These are phyloP conservation scores for Scleropages formosus DNA, from an alignment of 2,797 vertebrate species.

Conservation along the genomic window DNA sequence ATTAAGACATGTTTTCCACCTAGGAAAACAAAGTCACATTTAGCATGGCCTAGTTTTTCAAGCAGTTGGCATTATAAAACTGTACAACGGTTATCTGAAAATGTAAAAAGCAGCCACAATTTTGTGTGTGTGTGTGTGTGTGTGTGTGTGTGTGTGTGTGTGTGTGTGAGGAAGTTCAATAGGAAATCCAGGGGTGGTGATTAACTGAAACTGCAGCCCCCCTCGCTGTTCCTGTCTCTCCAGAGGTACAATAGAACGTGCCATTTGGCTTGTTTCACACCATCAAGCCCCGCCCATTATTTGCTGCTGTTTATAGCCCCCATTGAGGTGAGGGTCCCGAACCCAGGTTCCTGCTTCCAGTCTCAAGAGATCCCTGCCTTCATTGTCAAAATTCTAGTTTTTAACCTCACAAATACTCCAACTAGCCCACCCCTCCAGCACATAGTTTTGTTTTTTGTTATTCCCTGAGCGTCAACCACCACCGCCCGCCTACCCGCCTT, in stretches of 20 bases:
- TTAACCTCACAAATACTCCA: conserved; percentile 23
- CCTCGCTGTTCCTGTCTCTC: conserved; percentile 53
- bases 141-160: conserved; percentile 34
- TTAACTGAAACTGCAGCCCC: conserved; percentile 62
- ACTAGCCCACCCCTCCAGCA: conserved; percentile 32
- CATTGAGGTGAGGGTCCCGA: conserved; percentile 28
- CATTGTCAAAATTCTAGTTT: conserved; percentile 21
- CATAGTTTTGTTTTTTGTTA: conserved; percentile 33
- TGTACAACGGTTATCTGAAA: no score
- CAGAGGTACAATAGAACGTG: conserved; percentile 40
- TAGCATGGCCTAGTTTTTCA: no score
- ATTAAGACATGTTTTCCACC: no score
- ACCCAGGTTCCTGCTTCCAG: conserved; percentile 32
- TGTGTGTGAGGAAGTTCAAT: conserved; percentile 60
- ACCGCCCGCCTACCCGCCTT: conserved; percentile 1
- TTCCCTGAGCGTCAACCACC: neutral
- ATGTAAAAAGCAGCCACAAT: conserved; percentile 7
- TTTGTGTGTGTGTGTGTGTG: conserved; percentile 30
- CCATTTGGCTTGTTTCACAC: conserved; percentile 36
- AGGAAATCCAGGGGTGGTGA: conserved; percentile 62
- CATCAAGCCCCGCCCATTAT: conserved; percentile 26
- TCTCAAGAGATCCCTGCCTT: conserved; percentile 27
- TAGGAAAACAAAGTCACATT: no score
- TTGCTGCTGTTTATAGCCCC: conserved; percentile 39
- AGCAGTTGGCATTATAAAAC: no score